A percentile compares a stretch with the other conserved stretches of the same genome.
Evolutionary conservation across 2,888 invertebrate genomes (phyloP).

Genomic region (Sinhomidia bicolor): DNA sequence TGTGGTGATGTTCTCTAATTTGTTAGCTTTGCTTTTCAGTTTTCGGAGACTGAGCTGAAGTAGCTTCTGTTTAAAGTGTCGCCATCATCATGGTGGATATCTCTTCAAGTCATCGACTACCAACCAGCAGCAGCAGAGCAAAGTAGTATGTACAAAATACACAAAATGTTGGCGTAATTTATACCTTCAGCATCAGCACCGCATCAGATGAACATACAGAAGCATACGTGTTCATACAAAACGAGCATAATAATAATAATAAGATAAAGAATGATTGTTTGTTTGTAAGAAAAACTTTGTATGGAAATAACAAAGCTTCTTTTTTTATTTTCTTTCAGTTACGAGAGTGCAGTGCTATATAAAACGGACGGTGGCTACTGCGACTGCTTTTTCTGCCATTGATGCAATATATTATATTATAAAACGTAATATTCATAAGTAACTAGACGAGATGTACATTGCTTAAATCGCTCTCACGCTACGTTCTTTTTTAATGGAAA

Average conservation of each 20-base stretch:
- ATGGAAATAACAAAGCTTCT: constrained; percentile 29
- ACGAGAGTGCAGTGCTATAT: not conserved
- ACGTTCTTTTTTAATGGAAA: no score
- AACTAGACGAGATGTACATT: no score
- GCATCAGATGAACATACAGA: no score
- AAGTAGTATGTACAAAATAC: not conserved
- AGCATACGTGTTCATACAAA: constrained; percentile 2
- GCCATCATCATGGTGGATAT: constrained; percentile 55
- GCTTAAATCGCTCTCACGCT: no score
- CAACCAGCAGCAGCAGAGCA: not conserved
- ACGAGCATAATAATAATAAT: constrained; percentile 20
- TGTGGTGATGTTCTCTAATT: constrained; percentile 37
- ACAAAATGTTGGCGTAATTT: constrained; percentile 11
- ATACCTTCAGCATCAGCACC: not conserved
- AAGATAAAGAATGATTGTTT: constrained; percentile 29
- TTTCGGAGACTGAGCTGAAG: not conserved
- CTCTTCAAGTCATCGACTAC: constrained; percentile 31
- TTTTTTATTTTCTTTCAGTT: constrained; percentile 4
- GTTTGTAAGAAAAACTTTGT: constrained; percentile 38
- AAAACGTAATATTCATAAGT: no score
- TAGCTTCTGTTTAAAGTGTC: constrained; percentile 62
- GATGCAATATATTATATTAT: no score
- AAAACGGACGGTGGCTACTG: not conserved
- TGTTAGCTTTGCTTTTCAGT: constrained; percentile 45
- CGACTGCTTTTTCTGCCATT: constrained; percentile 2